Evolutionary conservation across 2,888 invertebrate species (phyloP).

Genomic region (Orchesella flavescens): DNA sequence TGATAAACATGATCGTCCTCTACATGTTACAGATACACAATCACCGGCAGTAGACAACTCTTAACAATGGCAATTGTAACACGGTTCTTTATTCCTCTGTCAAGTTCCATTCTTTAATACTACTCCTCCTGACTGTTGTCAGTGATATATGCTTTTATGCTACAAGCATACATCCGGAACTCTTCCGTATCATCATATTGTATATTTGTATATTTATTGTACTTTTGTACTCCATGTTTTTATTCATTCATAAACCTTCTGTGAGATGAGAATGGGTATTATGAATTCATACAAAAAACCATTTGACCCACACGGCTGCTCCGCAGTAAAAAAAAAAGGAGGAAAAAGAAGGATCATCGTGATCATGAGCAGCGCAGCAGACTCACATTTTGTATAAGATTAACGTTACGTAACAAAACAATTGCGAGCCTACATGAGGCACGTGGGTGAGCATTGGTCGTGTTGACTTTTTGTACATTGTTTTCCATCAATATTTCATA

Average conservation of each 20-base stretch:
- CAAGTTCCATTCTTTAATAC: background rate
- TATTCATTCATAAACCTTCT: constrained; percentile 6
- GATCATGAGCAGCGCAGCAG: background rate
- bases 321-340: background rate
- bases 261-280: background rate
- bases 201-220: background rate
- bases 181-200: constrained; percentile 12
- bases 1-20: constrained; percentile 23
- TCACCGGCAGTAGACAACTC: background rate
- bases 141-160: constrained; percentile 32
- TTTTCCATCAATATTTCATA: constrained; percentile 63
- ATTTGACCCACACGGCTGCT: constrained; percentile 33
- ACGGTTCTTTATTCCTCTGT: background rate
- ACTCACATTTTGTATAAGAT: constrained; percentile 4
- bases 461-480: constrained; percentile 70
- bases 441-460: constrained; percentile 62
- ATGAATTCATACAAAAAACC: constrained; percentile 17
- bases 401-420: constrained; percentile 8
- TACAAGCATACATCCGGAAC: constrained; percentile 27
- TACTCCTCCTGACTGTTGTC: background rate
- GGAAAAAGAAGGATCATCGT: constrained; percentile 31
- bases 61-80: constrained; percentile 19
- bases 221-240: background rate
- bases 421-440: constrained; percentile 39
- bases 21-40: too few relatives aligned